Conservation (phyloP, 2,113 vertebrate species). For the Pyrgilauda ruficollis region DNA sequence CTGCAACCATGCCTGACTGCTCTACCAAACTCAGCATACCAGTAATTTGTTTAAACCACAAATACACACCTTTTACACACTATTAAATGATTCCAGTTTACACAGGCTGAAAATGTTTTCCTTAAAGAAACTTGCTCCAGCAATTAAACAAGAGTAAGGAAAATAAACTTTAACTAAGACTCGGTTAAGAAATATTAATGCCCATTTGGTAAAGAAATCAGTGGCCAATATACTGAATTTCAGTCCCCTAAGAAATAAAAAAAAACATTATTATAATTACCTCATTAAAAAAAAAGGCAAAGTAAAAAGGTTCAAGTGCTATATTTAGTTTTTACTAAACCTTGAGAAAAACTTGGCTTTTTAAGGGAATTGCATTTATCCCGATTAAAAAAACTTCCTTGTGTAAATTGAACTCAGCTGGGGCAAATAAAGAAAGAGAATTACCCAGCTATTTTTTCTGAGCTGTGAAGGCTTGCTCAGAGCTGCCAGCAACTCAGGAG, state of each 20-base stretch:
- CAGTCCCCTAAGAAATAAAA: neutral
- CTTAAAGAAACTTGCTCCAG: conserved; percentile 31
- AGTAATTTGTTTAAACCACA: conserved; percentile 28
- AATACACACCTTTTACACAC: neutral
- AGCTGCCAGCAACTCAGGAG: neutral
- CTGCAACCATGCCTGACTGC: neutral
- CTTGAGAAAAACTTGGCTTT: neutral
- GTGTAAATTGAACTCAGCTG: neutral
- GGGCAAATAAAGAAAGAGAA: neutral
- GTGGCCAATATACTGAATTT: neutral
- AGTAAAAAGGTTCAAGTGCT: neutral
- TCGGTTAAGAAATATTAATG: conserved; percentile 20
- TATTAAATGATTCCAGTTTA: conserved; percentile 25
- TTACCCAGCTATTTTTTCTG: neutral
- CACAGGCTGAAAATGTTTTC: conserved; percentile 23
- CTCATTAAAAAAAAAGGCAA: neutral
- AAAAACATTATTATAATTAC: neutral
- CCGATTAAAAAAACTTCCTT: neutral
- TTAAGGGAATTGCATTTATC: neutral
- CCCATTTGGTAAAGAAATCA: neutral
- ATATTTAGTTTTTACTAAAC: neutral
- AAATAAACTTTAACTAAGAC: conserved; percentile 22
- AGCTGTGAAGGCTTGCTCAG: neutral
- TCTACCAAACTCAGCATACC: conserved; percentile 8
- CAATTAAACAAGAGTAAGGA: conserved; percentile 2